phyloP scores from a whole-genome alignment of 2,888 invertebrate species.

The Lucinisca nassula region DNA sequence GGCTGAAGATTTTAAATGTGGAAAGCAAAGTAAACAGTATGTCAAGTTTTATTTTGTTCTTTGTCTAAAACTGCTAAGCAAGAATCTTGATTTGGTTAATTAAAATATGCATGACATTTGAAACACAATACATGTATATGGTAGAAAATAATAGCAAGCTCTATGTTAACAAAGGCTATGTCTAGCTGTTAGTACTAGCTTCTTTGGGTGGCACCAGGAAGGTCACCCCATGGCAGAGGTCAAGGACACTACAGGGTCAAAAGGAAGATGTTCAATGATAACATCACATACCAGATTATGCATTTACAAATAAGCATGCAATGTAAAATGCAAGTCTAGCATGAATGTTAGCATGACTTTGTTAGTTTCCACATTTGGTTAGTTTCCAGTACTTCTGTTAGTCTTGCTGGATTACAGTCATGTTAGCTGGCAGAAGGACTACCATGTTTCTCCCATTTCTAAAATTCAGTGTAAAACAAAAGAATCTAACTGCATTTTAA shows the following conservation, averaged over 20 bases:
- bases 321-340: slow-evolving; percentile 99
- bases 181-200: slow-evolving; percentile 1
- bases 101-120: too few species aligned
- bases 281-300: slow-evolving; percentile 95
- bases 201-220: not conserved
- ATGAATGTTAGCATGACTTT: slow-evolving; percentile 90
- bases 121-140: too few species aligned
- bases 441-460: not conserved
- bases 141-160: not conserved
- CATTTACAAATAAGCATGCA: slow-evolving; percentile 95
- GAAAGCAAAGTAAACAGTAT: too few species aligned
- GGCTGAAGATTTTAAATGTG: too few species aligned
- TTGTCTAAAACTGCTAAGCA: too few species aligned
- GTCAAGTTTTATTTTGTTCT: too few species aligned
- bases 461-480: too few species aligned
- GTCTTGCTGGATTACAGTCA: not conserved
- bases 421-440: not conserved
- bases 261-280: slow-evolving; percentile 46
- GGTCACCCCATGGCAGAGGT: slow-evolving; percentile 28
- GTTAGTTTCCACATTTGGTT: too few species aligned
- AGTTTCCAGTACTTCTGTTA: not conserved
- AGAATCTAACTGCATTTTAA: too few species aligned
- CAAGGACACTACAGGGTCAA: slow-evolving; percentile 52
- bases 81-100: too few species aligned
- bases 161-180: not conserved